Conservation (phyloP, 2,113 vertebrate species). For the Psettodes erumei region DNA sequence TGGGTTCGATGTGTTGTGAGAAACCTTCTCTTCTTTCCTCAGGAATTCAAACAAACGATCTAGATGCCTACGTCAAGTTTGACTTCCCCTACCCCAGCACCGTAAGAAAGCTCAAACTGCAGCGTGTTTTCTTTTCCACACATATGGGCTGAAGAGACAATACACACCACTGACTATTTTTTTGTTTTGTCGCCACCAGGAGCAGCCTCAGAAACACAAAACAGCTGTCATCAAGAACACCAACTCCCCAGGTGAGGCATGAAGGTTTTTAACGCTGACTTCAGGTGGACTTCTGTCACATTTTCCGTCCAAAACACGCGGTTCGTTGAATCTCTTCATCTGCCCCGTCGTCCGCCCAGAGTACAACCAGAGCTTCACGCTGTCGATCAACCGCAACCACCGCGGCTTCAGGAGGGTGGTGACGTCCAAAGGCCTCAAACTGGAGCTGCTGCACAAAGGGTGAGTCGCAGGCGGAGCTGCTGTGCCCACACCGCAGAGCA, state of each 20-base stretch:
- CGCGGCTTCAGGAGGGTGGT: conserved; percentile 90
- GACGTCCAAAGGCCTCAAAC: conserved; percentile 93
- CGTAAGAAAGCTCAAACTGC: conserved; percentile 79
- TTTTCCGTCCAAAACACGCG: not conserved
- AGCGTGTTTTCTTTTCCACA: not conserved
- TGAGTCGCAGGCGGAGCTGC: conserved; percentile 71
- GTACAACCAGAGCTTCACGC: conserved; percentile 93
- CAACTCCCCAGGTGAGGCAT: conserved; percentile 90
- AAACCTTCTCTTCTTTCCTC: conserved; percentile 6
- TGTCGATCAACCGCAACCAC: conserved; percentile 95
- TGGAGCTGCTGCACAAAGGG: conserved; percentile 98
- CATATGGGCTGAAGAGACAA: fast-evolving
- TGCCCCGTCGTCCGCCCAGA: conserved; percentile 77
- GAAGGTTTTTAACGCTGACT: not conserved
- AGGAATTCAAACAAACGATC: conserved; percentile 91
- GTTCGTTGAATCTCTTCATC: not conserved
- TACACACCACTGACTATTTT: too few relatives aligned
- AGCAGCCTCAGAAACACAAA: conserved; percentile 95
- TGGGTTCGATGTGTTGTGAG: conserved; percentile 74
- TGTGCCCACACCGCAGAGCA: not conserved
- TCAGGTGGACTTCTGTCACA: not conserved
- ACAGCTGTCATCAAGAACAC: conserved; percentile 94
- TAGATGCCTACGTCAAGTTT: conserved; percentile 93
- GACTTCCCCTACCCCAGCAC: conserved; percentile 95
- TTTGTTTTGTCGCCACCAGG: conserved; percentile 77